Evolutionary conservation across 2,113 vertebrate genomes (phyloP).

Genomic region (Ivindomyrus marchei): DNA sequence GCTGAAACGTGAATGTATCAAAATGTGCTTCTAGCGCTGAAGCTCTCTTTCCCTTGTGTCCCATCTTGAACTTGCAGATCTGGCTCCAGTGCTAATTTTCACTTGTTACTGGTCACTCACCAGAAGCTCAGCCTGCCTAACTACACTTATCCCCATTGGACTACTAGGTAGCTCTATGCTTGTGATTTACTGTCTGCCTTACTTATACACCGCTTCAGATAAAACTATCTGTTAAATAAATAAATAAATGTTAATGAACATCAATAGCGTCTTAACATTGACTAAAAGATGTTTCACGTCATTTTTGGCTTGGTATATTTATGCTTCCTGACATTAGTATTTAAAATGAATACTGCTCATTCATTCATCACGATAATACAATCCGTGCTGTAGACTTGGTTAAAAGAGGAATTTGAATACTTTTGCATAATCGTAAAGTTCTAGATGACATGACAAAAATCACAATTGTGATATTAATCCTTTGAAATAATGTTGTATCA

Average conservation of each 20-base stretch:
- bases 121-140: not conserved
- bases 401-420: not conserved
- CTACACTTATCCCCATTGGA: not conserved
- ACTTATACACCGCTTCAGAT: not conserved
- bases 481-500: not conserved
- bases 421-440: not conserved
- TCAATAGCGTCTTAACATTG: not conserved
- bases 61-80: not conserved
- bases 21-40: not conserved
- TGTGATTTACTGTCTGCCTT: not conserved
- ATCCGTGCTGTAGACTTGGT: not conserved
- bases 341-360: not conserved
- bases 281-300: not conserved
- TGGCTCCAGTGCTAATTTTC: not conserved
- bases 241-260: not conserved
- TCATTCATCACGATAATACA: not conserved
- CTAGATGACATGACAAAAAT: not conserved
- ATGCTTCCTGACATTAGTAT: not conserved
- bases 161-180: not conserved
- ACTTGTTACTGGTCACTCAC: not conserved
- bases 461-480: not conserved
- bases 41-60: not conserved
- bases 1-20: not conserved
- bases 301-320: not conserved
- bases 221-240: not conserved